Evolutionary conservation across 1,140 invertebrate species (phyloP).

Genomic region (Papilio dardanus): DNA sequence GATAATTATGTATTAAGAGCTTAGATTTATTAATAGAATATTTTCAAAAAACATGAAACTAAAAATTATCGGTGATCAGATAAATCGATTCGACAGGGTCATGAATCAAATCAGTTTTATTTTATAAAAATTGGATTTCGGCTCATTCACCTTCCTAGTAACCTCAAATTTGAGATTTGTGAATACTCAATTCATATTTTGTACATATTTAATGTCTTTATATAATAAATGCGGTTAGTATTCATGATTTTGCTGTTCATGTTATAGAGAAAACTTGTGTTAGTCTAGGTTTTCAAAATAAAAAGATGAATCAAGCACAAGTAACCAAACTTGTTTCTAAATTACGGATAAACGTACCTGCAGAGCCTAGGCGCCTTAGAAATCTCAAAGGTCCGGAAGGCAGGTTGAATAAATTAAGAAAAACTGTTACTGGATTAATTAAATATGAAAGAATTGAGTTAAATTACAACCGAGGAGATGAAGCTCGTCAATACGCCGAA

Average conservation of each 20-base stretch:
- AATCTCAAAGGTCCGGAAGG: conserved; percentile 88
- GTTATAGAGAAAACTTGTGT: neutral
- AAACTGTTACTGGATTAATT: conserved; percentile 92
- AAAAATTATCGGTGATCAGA: neutral
- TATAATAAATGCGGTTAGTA: neutral
- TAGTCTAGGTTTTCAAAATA: conserved; percentile 34
- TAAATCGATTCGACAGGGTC: neutral
- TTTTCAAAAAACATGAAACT: too few relatives aligned
- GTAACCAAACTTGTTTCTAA: conserved; percentile 88
- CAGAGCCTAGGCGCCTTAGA: conserved; percentile 85
- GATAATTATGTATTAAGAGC: too few relatives aligned
- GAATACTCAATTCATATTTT: neutral
- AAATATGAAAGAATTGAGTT: conserved; percentile 95
- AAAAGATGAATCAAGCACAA: conserved; percentile 89
- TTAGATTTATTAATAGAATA: too few relatives aligned
- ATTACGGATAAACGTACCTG: conserved; percentile 85
- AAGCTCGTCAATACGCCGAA: conserved; percentile 95
- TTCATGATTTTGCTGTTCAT: neutral
- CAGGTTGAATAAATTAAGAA: conserved; percentile 88
- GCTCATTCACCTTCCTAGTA: conserved; percentile 1
- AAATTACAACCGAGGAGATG: conserved; percentile 88
- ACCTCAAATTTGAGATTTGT: neutral
- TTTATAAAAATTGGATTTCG: neutral
- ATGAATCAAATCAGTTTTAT: neutral
- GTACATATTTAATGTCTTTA: neutral